Percentiles rank a stretch among this genome's conserved stretches.
Evolutionary conservation across 92 coral and sea anemone genomes (phyloP).

Genomic region (Epizoanthus rinbou): DNA sequence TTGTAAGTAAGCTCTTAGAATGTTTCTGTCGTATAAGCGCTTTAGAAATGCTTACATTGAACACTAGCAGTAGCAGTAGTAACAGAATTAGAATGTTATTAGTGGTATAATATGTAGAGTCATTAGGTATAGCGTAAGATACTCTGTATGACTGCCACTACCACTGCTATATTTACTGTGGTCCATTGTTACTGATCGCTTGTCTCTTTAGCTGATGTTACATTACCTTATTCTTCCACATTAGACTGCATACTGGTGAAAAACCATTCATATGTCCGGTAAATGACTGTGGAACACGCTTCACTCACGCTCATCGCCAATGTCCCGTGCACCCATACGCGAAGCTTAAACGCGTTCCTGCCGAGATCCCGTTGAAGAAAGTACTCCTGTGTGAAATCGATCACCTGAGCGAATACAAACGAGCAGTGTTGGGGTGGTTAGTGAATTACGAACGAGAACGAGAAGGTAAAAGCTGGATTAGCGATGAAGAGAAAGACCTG

Average conservation of each 20-base stretch:
- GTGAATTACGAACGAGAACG: slow-evolving; percentile 58
- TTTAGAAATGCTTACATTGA: too few relatives aligned
- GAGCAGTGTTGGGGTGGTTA: slow-evolving; percentile 55
- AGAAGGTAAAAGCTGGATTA: slow-evolving; percentile 51
- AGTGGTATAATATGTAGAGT: too few relatives aligned
- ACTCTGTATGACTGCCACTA: too few relatives aligned
- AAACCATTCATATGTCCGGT: slow-evolving; percentile 60
- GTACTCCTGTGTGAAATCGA: slow-evolving; percentile 56
- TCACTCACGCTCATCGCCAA: slow-evolving; percentile 65
- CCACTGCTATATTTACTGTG: too few relatives aligned
- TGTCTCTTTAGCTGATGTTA: too few relatives aligned
- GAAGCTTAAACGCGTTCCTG: slow-evolving; percentile 53
- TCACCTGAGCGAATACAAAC: slow-evolving; percentile 52
- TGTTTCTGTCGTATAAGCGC: too few relatives aligned
- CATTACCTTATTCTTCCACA: neutral
- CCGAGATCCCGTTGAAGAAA: slow-evolving; percentile 61
- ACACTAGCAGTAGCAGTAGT: too few relatives aligned
- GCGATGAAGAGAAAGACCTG: slow-evolving; percentile 41
- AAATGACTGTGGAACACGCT: slow-evolving; percentile 55
- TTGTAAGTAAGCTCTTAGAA: too few relatives aligned
- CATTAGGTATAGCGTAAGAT: too few relatives aligned
- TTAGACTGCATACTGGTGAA: slow-evolving; percentile 57
- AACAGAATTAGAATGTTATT: too few relatives aligned
- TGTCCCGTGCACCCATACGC: slow-evolving; percentile 65
- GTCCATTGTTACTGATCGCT: too few relatives aligned